These are phyloP conservation scores for Pundamilia nyererei DNA, from an alignment of 2,113 vertebrate genomes.

Conservation along the genomic window DNA sequence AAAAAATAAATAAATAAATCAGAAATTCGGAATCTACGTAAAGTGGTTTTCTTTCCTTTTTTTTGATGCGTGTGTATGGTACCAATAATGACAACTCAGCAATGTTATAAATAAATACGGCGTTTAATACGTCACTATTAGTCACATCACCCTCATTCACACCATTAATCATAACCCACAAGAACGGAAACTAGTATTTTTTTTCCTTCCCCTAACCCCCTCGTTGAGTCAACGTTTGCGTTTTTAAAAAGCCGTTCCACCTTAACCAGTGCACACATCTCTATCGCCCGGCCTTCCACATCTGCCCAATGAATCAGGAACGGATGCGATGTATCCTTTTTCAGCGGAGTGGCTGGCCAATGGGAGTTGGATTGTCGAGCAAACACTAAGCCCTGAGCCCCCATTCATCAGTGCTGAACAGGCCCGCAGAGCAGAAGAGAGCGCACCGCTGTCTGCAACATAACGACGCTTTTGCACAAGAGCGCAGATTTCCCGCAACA, in stretches of 20 bases:
- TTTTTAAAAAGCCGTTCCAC: constrained; percentile 53
- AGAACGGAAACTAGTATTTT: constrained; percentile 24
- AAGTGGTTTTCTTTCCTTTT: neutral
- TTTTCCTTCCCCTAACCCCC: neutral
- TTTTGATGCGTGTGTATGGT: neutral
- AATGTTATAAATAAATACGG: neutral
- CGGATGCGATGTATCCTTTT: constrained; percentile 78
- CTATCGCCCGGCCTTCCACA: constrained; percentile 57
- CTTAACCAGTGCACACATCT: constrained; percentile 64
- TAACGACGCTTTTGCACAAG: neutral
- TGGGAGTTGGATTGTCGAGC: constrained; percentile 66
- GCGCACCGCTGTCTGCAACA: constrained; percentile 17
- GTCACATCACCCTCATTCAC: constrained; percentile 30
- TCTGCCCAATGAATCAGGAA: constrained; percentile 74
- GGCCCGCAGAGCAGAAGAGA: constrained; percentile 41
- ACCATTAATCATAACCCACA: constrained; percentile 40
- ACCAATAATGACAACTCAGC: neutral
- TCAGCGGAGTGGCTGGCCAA: constrained; percentile 69
- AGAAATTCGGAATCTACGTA: neutral
- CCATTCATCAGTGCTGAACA: constrained; percentile 73
- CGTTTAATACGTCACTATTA: constrained; percentile 14
- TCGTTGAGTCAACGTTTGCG: neutral
- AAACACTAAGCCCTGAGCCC: constrained; percentile 65
- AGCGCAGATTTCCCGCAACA: constrained; percentile 22
- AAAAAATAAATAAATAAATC: neutral